Evolutionary conservation across 2,888 invertebrate species (phyloP), one percentile per base, ranked within the genome.

Genomic region (Taenaris catops): DNA sequence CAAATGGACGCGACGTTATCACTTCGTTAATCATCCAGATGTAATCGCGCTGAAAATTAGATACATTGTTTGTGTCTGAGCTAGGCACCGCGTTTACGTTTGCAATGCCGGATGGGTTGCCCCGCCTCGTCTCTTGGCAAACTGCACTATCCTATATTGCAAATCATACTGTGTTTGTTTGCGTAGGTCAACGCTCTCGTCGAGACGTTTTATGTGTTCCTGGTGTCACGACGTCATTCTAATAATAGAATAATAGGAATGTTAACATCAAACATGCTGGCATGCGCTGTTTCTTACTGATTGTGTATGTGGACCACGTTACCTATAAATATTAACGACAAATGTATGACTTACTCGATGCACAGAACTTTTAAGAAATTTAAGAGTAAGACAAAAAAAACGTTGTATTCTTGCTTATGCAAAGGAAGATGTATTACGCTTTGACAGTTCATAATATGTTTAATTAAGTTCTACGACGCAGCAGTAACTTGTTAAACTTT

Each of bases 191-290:
- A 76, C 67, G 84, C 73, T 67, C 84, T 67, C 69, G 58, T 53
- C 56, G 63, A 60, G 59, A 71, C 74, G 65, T 78, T 80, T 79
- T 78, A 79, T 81, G 73, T 79, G 75, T 83, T 84, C 80, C 86
- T 83, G 73, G 74, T 84, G 84, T 83, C 83, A 79, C 75, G 66
- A 69, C 71, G 71, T 75, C 71, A 69, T 66, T 70, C 79, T 80
- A 84, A 76, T 83, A 83, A 83, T 84, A 84, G 83, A 63, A 63
- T 63, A 58, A 79, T 76, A 73, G 78, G 72, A 81, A 83, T 79
- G 76, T 60, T 65, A 70, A 62, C 65, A 69, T 74, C 71, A 71
- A 78, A 68, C 71, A 67, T 55, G 51, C 60, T 56, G 73, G 70
- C 61, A 76, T 74, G 73, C 63, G 58, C 58, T 55, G 59, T 66